Evolutionary conservation across 2,113 vertebrate species (phyloP).

Genomic region (Erythrolamprus reginae): DNA sequence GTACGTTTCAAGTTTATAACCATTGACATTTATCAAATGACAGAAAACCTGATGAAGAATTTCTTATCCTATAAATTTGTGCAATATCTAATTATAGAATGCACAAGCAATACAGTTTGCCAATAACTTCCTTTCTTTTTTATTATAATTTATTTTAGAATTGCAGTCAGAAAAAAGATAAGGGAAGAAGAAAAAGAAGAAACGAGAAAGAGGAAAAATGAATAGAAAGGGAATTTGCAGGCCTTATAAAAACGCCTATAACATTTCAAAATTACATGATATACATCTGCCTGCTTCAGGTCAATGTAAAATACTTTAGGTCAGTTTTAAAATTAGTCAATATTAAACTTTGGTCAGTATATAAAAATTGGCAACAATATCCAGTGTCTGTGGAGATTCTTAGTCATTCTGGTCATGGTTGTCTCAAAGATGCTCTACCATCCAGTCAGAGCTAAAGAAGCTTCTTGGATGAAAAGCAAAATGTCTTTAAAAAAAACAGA

Average conservation of each 20-base stretch:
- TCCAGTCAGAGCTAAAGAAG: too few species aligned
- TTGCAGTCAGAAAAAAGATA: neutral
- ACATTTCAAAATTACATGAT: neutral
- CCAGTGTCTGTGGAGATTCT: neutral
- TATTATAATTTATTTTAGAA: neutral
- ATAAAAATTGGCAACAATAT: neutral
- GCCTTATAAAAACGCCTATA: neutral
- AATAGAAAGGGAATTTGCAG: neutral
- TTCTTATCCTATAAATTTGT: neutral
- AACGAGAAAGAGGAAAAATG: neutral
- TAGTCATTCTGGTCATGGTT: too few species aligned
- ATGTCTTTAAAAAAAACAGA: too few species aligned
- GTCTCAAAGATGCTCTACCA: too few species aligned
- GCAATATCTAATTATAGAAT: neutral
- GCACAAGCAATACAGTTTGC: too few species aligned
- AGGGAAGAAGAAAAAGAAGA: neutral
- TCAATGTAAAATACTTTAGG: neutral
- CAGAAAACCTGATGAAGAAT: neutral
- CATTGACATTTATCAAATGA: neutral
- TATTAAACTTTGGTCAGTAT: neutral
- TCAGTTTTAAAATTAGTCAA: neutral
- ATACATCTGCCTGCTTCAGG: neutral
- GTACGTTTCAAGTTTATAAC: neutral
- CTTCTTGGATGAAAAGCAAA: too few species aligned
- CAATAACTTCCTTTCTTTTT: neutral